Conservation (phyloP, 2,113 vertebrate genomes). For the Struthidea cinerea region DNA sequence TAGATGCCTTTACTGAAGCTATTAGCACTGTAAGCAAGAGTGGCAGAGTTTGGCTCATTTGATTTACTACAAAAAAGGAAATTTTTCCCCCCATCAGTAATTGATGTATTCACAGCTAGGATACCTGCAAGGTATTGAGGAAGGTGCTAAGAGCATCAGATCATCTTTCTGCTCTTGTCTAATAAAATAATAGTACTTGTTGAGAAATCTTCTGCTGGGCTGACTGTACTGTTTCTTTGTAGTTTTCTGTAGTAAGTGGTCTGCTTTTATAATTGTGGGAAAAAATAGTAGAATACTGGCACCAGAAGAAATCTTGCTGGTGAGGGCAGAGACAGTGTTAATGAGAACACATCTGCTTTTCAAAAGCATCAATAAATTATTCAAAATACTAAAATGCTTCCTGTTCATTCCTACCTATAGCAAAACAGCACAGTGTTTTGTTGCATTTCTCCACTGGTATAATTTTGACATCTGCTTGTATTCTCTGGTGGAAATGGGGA, state of each 20-base stretch:
- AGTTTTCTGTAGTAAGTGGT: neutral
- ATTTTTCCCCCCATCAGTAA: neutral
- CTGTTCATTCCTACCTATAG: constrained; percentile 2
- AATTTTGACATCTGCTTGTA: neutral
- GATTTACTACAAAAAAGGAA: neutral
- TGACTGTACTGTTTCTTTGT: neutral
- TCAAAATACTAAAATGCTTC: constrained; percentile 43
- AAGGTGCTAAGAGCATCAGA: neutral
- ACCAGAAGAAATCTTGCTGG: neutral
- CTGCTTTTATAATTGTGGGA: neutral
- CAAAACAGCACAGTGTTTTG: neutral
- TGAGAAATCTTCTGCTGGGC: neutral
- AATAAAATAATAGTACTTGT: neutral
- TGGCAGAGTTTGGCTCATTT: neutral
- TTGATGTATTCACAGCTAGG: neutral
- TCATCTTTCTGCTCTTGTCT: neutral
- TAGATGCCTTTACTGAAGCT: neutral
- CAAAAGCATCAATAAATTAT: constrained; percentile 48
- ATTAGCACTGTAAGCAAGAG: neutral
- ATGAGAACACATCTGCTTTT: constrained; percentile 47
- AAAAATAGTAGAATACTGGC: neutral
- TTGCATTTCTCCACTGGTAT: neutral
- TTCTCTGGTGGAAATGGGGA: neutral
- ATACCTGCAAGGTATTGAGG: neutral
- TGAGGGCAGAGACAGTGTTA: constrained; percentile 1